Evolutionary conservation across 1,140 invertebrate species (phyloP).

Genomic region (Sarcophaga bullata): DNA sequence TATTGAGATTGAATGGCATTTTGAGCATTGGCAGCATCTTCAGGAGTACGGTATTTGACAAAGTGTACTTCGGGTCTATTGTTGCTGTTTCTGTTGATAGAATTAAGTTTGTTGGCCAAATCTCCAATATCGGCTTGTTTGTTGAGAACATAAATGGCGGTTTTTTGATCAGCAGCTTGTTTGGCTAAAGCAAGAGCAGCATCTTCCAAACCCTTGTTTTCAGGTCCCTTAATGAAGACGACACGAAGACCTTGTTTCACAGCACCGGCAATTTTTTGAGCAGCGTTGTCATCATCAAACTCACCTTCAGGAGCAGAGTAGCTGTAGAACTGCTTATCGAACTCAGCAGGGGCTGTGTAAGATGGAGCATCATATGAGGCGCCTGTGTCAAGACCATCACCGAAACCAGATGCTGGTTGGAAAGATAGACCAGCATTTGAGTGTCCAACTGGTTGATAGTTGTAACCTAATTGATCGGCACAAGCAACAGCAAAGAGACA

Average conservation of each 20-base stretch:
- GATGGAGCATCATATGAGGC: slow-evolving; percentile 39
- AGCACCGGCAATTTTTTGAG: slow-evolving; percentile 47
- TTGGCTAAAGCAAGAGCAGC: slow-evolving; percentile 56
- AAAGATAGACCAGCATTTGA: slow-evolving; percentile 56
- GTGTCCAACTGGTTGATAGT: slow-evolving; percentile 60
- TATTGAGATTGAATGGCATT: slow-evolving; percentile 58
- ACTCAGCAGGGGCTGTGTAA: slow-evolving; percentile 50
- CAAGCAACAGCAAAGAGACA: slow-evolving; percentile 58
- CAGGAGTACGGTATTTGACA: slow-evolving; percentile 60
- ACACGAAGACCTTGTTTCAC: slow-evolving; percentile 57
- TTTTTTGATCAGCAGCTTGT: slow-evolving; percentile 56
- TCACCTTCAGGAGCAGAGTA: slow-evolving; percentile 57
- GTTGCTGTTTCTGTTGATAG: slow-evolving; percentile 48
- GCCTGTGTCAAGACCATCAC: neutral
- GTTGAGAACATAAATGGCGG: slow-evolving; percentile 59
- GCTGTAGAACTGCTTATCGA: slow-evolving; percentile 58
- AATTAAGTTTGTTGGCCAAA: slow-evolving; percentile 53
- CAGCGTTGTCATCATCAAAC: slow-evolving; percentile 53
- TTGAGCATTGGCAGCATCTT: slow-evolving; percentile 59
- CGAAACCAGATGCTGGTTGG: slow-evolving; percentile 49
- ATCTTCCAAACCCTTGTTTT: slow-evolving; percentile 52
- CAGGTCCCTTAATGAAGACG: slow-evolving; percentile 58
- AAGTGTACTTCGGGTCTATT: slow-evolving; percentile 62
- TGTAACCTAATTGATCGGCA: slow-evolving; percentile 60
- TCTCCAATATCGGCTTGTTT: slow-evolving; percentile 56